Evolutionary conservation across 2,113 vertebrate genomes (phyloP).

Genomic region (Chaetorhynchus papuensis): DNA sequence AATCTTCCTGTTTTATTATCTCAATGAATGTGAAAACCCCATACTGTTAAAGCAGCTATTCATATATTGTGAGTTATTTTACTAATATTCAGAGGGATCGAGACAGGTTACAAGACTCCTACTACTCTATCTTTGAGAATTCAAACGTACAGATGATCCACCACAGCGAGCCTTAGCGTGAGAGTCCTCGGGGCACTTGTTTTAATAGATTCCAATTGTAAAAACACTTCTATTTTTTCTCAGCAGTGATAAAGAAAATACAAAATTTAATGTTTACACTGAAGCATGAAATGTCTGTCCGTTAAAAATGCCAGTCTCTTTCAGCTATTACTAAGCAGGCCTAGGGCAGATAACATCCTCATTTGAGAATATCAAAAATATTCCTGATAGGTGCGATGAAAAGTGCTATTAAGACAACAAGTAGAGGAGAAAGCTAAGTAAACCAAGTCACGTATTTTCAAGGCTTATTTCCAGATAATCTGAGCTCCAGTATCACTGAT

Average conservation of each 20-base stretch:
- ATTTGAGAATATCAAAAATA: neutral
- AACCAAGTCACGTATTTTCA: neutral
- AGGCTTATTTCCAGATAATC: neutral
- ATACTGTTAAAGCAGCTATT: neutral
- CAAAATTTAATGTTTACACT: neutral
- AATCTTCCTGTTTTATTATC: neutral
- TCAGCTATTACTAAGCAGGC: neutral
- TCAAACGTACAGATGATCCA: neutral
- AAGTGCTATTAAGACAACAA: neutral
- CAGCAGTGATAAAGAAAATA: neutral
- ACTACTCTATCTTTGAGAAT: neutral
- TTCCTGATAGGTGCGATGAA: neutral
- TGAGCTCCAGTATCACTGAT: neutral
- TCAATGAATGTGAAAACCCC: neutral
- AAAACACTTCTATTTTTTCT: neutral
- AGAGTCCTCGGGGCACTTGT: neutral
- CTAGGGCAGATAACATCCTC: neutral
- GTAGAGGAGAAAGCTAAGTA: neutral
- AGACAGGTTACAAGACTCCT: neutral
- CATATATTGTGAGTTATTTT: neutral
- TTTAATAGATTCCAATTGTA: neutral
- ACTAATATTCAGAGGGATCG: neutral
- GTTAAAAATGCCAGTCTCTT: neutral
- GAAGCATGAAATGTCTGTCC: neutral
- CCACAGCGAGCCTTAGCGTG: neutral